Evolutionary conservation across 2,113 vertebrate species (phyloP), one percentile per base, ranked within the genome.

Genomic region (Antennarius striatus): DNA sequence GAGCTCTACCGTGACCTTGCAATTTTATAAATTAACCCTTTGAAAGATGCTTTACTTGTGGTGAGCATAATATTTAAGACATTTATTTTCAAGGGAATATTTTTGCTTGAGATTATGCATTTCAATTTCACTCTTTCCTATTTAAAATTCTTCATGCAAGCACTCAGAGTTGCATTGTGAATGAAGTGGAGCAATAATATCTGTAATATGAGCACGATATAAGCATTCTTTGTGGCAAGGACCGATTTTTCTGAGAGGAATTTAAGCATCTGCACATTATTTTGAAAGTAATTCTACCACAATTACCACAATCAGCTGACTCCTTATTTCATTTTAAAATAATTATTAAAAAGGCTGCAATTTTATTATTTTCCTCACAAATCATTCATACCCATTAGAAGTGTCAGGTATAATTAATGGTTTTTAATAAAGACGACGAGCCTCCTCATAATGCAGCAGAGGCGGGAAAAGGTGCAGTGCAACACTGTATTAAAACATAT

Each of bases 391-490:
- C 57, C 65, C 73, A 87, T 91, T 89, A 84, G 61, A 68, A 30
- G 45, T 84, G 82, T 80, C 75, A 30, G 54, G 68, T 66, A 81
- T 87, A 91, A 91, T 92, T 81, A 90, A 92, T 92, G 84, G 57
- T 81, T 87, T 89, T 87, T 89, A 91, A 92, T 92, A 88, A 89
- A 86, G 75, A 87, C 85, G 70, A 88, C 86, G 66, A 80, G 78
- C 72, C 80, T 76, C 71, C 49, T 90, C 76, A 66, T 70, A 75
- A 81, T 68, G 63, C 67, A 63, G 70, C 64, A 60, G 68, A 57
- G 59, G 61, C 46, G 59, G 68, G 73, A 87, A 86, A 79, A 81
- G 77, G 73, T 88, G 68, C 77, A 65, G 75, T 67, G 48, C 53
- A 77, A 81, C 56, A 70, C 63, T 82, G 67, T 81, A 90, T 90